Percentiles rank a stretch among this genome's conserved stretches.
Evolutionary conservation across 1,140 invertebrate genomes (phyloP).

Genomic region (Camponotus pennsylvanicus): DNA sequence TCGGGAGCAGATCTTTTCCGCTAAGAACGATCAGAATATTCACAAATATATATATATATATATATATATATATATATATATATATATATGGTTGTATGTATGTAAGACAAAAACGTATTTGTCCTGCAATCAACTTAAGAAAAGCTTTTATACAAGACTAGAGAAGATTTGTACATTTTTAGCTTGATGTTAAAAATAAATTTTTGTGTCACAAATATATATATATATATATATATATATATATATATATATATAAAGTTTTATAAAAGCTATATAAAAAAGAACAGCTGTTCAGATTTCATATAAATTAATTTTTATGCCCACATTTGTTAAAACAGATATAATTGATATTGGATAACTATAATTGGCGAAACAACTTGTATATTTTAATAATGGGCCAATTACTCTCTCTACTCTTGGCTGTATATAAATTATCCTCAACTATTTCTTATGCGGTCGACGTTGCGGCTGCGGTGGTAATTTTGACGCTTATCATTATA

Average conservation of each 20-base stretch:
- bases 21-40: conserved; percentile 26
- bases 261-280: not conserved
- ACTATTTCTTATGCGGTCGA: conserved; percentile 45
- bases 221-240: too few species aligned
- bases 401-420: not conserved
- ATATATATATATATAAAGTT: too few species aligned
- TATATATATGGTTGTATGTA: not conserved
- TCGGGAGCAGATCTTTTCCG: conserved; percentile 27
- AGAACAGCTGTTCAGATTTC: not conserved
- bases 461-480: conserved; percentile 28
- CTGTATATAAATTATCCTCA: conserved; percentile 34
- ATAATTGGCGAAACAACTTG: not conserved
- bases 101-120: not conserved
- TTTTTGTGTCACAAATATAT: not conserved
- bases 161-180: not conserved
- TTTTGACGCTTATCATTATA: conserved; percentile 61
- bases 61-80: not conserved
- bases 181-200: conserved; percentile 9
- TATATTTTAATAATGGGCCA: conserved; percentile 13
- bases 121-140: not conserved
- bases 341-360: not conserved
- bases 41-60: not conserved
- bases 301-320: not conserved
- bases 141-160: not conserved
- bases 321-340: not conserved